Evolutionary conservation across 2,888 invertebrate species (phyloP).

Genomic region (Eristalis intricaria): DNA sequence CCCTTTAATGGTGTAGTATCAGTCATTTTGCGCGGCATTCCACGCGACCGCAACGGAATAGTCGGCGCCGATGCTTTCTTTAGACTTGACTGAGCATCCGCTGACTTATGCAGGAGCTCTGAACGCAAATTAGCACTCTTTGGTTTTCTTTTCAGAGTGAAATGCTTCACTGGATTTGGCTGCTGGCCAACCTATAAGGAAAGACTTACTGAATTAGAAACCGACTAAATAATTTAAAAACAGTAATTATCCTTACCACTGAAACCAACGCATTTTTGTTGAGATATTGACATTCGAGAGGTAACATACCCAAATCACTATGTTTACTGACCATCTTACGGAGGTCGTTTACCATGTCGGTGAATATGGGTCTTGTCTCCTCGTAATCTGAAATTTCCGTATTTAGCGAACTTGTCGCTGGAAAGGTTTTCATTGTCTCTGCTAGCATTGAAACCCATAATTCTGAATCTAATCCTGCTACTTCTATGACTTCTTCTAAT

Average conservation of each 20-base stretch:
- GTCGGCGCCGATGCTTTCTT: slow-evolving; percentile 94
- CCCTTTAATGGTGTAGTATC: slow-evolving; percentile 97
- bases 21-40: slow-evolving; percentile 98
- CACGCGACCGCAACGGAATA: slow-evolving; percentile 92
- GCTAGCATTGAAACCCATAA: slow-evolving; percentile 99
- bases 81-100: slow-evolving; percentile 93
- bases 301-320: slow-evolving; percentile 92
- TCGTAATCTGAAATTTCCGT: slow-evolving; percentile 94
- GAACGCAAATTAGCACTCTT: slow-evolving; percentile 95
- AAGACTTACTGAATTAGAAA: slow-evolving; percentile 36
- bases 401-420: slow-evolving; percentile 93
- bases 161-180: slow-evolving; percentile 93
- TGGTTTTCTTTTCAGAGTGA: slow-evolving; percentile 95
- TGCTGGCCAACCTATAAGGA: slow-evolving; percentile 87
- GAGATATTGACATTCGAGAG: slow-evolving; percentile 97
- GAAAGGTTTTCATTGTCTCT: slow-evolving; percentile 96
- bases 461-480: slow-evolving; percentile 95
- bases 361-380: slow-evolving; percentile 94
- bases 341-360: slow-evolving; percentile 93
- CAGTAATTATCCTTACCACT: slow-evolving; percentile 83
- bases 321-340: slow-evolving; percentile 91
- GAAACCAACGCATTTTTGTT: slow-evolving; percentile 95
- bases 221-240: neutral
- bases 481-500: slow-evolving; percentile 96
- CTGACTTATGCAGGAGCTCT: slow-evolving; percentile 94